A percentile compares a stretch with the other conserved stretches of the same genome.
Evolutionary conservation across 2,888 invertebrate species (phyloP).

Genomic region (Ectemnius cavifrons): DNA sequence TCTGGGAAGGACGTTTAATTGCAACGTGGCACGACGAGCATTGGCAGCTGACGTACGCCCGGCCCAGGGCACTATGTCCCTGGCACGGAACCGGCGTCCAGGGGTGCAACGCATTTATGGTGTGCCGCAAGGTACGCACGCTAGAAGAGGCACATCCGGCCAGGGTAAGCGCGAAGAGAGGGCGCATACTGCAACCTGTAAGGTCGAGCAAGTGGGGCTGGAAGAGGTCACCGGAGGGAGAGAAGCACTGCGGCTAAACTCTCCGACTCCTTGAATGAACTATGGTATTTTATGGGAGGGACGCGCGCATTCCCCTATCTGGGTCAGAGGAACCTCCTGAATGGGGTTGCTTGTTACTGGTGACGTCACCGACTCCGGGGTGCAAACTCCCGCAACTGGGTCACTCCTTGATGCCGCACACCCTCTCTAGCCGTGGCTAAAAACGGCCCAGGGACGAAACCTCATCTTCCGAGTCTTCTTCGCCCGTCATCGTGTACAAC

Average conservation of each 20-base stretch:
- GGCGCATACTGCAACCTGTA: background rate
- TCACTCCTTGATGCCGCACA: conserved; percentile 67
- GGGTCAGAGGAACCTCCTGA: conserved; percentile 73
- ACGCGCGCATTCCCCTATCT: conserved; percentile 56
- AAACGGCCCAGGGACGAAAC: conserved; percentile 41
- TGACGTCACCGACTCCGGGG: conserved; percentile 69
- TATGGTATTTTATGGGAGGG: conserved; percentile 72
- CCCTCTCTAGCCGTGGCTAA: conserved; percentile 64
- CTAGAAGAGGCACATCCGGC: conserved; percentile 60
- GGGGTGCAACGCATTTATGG: background rate
- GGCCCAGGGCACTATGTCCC: background rate
- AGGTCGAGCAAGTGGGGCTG: background rate
- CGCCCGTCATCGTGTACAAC: background rate
- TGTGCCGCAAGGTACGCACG: conserved; percentile 51
- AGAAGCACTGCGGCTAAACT: background rate
- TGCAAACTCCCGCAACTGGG: conserved; percentile 73
- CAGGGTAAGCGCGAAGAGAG: conserved; percentile 68
- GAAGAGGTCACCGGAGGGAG: conserved; percentile 10
- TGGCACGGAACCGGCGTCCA: background rate
- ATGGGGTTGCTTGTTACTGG: conserved; percentile 69
- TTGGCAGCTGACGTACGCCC: background rate
- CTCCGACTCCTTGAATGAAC: conserved; percentile 69
- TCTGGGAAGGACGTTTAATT: conserved; percentile 3
- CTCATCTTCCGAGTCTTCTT: conserved; percentile 1
- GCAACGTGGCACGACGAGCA: background rate